phyloP scores from a whole-genome alignment of 2,888 invertebrate species.

The Scaeva pyrastri region DNA sequence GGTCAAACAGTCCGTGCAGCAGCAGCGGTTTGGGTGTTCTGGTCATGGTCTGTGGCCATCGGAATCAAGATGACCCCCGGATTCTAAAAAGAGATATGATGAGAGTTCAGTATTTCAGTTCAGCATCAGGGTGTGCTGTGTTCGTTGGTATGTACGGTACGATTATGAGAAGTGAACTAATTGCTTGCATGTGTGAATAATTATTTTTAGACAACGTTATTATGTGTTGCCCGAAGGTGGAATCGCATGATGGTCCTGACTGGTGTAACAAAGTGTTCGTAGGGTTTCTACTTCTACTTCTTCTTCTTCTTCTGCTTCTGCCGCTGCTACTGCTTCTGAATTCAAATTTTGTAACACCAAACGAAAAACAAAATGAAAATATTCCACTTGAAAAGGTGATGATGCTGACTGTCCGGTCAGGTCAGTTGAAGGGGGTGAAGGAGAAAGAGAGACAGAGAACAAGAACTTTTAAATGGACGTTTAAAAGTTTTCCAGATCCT shows the following conservation, averaged over 20 bases:
- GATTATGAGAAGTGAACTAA: constrained; percentile 72
- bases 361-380: constrained; percentile 24
- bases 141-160: constrained; percentile 33
- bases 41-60: constrained; percentile 62
- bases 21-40: constrained; percentile 41
- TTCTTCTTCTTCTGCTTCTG: no score
- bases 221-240: constrained; percentile 70
- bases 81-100: constrained; percentile 23
- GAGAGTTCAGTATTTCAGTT: background rate
- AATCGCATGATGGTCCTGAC: constrained; percentile 39
- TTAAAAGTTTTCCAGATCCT: constrained; percentile 61
- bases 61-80: constrained; percentile 58
- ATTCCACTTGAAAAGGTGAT: constrained; percentile 37
- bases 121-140: background rate
- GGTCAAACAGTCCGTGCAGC: constrained; percentile 40
- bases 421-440: background rate
- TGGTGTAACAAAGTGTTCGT: constrained; percentile 49
- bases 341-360: constrained; percentile 9
- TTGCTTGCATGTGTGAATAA: constrained; percentile 76
- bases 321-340: constrained; percentile 48
- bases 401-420: constrained; percentile 22
- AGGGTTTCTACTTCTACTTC: no score
- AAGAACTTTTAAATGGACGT: constrained; percentile 61
- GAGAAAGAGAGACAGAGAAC: no score
- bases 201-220: constrained; percentile 70